Evolutionary conservation across 64 coral and sea anemone genomes (phyloP), one percentile per base, ranked within the genome.

Genomic region (Stylophora pistillata): DNA sequence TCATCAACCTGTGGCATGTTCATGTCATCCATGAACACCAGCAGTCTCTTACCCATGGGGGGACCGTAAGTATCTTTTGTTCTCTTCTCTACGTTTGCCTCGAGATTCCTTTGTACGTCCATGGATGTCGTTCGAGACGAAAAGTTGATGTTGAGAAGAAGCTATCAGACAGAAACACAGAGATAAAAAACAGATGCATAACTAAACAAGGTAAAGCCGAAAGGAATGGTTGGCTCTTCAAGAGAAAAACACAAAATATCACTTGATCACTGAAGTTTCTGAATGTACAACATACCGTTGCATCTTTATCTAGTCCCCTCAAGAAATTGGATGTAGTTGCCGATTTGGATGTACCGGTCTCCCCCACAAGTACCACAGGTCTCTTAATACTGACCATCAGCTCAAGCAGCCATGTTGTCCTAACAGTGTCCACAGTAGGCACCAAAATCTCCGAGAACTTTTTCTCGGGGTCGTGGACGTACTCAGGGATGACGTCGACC

Each of bases 1-100:
- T 99, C 97, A 61, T 99, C 97, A 10, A 99, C 97, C 88, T 99
- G 97, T 37, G 97, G 97, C 97, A 99, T 99, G 63, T 99, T 99
- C 97, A 99, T 99, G 55, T 99, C 97, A 78, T 99, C 97, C 97
- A 99, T 93, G 77, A 99, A 99, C 33, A 99, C 97, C 6, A 99
- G 62, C 37, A 99, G 71, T 85, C 97, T 74, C 64, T 99, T 99
- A 4, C 97, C 97, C 97, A 99, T 99, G 58, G 97, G 97, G 30
- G 97, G 97, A 31, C 97, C 97, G 86, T 99, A 99, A 9, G 97
- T 99, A 53, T 99, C 97, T 86, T 99, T 99, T 18, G 97, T 99
- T 57, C 97, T 91, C 57, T 99, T 99, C 52, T 99, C 97, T 21
- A 99, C 97, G 72, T 99, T 99, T 2, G 97, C 97, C 30, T 99